phyloP scores from a whole-genome alignment of 2,888 invertebrate species.

The Desoria tigrina region DNA sequence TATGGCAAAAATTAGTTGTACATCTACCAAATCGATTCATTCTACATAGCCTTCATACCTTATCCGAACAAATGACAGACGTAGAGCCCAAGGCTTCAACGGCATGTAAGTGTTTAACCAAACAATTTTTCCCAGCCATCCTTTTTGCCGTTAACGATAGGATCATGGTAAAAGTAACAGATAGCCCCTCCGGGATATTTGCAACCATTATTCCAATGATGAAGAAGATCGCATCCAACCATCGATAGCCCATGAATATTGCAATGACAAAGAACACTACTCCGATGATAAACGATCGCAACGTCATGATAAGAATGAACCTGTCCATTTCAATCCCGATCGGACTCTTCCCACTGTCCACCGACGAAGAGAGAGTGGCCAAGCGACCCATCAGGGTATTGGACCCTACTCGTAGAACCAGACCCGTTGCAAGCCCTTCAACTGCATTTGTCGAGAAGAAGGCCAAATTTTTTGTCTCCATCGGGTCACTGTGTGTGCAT shows the following conservation, averaged over 20 bases:
- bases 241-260: constrained; percentile 65
- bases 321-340: constrained; percentile 74
- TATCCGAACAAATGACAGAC: constrained; percentile 78
- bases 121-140: constrained; percentile 78
- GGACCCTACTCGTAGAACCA: constrained; percentile 68
- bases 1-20: neutral
- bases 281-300: constrained; percentile 70
- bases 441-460: constrained; percentile 65
- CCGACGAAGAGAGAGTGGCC: constrained; percentile 67
- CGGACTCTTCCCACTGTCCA: constrained; percentile 71
- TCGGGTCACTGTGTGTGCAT: constrained; percentile 60
- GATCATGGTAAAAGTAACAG: constrained; percentile 59
- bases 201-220: constrained; percentile 69
- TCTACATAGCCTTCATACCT: constrained; percentile 54
- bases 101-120: constrained; percentile 77
- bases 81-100: constrained; percentile 79
- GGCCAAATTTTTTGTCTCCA: constrained; percentile 63
- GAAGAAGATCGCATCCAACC: constrained; percentile 59
- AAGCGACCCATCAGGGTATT: constrained; percentile 73
- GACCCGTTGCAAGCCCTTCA: constrained; percentile 63
- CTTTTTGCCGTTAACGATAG: constrained; percentile 75
- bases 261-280: constrained; percentile 72
- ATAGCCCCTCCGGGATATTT: constrained; percentile 65
- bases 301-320: constrained; percentile 72
- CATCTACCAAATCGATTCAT: neutral